Conservation (phyloP, 1,140 invertebrate genomes). For the Papilio glaucus region DNA sequence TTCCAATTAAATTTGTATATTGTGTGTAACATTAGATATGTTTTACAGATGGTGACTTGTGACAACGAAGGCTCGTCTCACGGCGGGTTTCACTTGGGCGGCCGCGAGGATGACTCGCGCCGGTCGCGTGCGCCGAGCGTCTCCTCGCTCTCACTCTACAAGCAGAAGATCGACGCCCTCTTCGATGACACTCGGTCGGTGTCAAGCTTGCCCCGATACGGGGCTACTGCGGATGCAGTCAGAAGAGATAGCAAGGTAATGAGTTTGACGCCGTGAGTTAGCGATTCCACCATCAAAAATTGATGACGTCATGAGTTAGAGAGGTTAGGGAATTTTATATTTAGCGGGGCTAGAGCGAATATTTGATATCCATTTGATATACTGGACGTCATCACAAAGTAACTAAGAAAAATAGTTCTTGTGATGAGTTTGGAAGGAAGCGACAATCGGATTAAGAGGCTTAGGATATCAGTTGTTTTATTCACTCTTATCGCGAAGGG, state of each 20-base stretch:
- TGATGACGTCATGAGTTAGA: not conserved
- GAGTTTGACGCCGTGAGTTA: not conserved
- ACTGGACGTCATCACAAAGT: too few species aligned
- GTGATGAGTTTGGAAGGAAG: too few species aligned
- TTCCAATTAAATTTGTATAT: too few species aligned
- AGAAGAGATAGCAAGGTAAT: slow-evolving; percentile 70
- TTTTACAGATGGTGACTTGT: slow-evolving; percentile 76
- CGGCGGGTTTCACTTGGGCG: slow-evolving; percentile 70
- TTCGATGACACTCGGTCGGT: slow-evolving; percentile 87
- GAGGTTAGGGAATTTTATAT: too few species aligned
- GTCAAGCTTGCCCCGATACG: slow-evolving; percentile 69
- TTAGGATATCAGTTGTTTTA: too few species aligned
- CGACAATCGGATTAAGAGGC: too few species aligned
- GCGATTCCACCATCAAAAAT: not conserved
- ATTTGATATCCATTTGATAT: too few species aligned
- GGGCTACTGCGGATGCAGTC: slow-evolving; percentile 73
- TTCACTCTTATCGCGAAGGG: too few species aligned
- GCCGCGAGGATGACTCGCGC: slow-evolving; percentile 71
- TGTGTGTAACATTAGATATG: not conserved
- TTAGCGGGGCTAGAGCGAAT: too few species aligned
- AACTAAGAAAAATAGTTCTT: too few species aligned
- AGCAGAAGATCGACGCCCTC: slow-evolving; percentile 92
- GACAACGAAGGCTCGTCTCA: slow-evolving; percentile 64
- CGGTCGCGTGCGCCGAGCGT: slow-evolving; percentile 81
- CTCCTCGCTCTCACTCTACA: slow-evolving; percentile 87